Percentiles rank a stretch among this genome's conserved stretches.
Evolutionary conservation across 1,140 invertebrate genomes (phyloP).

Genomic region (Sitobion miscanthi): DNA sequence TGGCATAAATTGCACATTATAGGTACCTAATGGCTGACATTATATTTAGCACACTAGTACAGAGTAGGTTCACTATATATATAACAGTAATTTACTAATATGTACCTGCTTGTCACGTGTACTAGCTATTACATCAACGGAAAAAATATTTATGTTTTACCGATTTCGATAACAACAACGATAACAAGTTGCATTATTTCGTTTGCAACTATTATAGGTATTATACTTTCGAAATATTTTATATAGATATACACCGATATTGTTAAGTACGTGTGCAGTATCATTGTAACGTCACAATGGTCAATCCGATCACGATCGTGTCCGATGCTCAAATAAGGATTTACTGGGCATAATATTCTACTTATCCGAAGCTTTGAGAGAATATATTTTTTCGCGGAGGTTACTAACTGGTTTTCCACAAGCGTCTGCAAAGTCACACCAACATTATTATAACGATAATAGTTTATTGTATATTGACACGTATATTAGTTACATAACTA

Average conservation of each 20-base stretch:
- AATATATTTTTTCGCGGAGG: constrained; percentile 16
- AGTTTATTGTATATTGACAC: not conserved
- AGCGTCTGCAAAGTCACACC: not conserved
- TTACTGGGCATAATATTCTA: not conserved
- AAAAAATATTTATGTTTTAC: not conserved
- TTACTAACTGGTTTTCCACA: not conserved
- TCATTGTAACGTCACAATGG: not conserved
- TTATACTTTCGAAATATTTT: not conserved
- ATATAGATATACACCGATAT: not conserved
- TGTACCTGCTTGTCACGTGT: not conserved
- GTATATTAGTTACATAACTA: not conserved
- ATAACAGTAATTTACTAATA: not conserved
- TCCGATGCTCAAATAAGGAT: constrained; percentile 28
- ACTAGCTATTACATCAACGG: not conserved
- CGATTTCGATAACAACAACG: not conserved
- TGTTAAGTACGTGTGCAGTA: not conserved
- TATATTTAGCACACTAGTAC: not conserved
- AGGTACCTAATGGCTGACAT: not conserved
- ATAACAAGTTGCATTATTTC: not conserved
- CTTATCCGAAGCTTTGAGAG: not conserved
- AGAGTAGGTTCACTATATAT: not conserved
- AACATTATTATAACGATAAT: not conserved
- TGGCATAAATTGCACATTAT: not conserved
- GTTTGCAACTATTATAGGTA: not conserved
- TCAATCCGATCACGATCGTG: not conserved